Evolutionary conservation across 2,797 vertebrate genomes (phyloP).

Genomic region (Phalanger gymnotis): DNA sequence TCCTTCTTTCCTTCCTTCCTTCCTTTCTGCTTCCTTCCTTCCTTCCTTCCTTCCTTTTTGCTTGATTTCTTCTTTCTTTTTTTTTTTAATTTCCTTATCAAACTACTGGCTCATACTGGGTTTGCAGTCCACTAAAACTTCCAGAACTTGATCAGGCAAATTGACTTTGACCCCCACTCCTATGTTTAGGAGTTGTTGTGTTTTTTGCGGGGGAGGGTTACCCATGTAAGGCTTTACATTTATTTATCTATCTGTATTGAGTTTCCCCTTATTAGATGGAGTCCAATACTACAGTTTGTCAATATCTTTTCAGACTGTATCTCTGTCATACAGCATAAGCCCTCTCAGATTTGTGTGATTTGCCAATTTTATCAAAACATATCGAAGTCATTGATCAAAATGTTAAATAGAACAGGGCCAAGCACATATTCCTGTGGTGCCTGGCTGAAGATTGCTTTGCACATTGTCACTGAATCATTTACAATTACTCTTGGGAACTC

Average conservation of each 20-base stretch:
- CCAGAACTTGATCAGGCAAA: not conserved
- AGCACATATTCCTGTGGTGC: not conserved
- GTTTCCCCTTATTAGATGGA: too few relatives aligned
- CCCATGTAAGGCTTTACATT: not conserved
- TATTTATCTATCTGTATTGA: not conserved
- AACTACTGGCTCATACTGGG: not conserved
- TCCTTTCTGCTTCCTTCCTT: too few relatives aligned
- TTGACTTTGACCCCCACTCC: not conserved
- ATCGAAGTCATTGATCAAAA: too few relatives aligned
- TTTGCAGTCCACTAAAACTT: not conserved
- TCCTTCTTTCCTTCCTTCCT: not conserved
- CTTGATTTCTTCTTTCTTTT: too few relatives aligned
- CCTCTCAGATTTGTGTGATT: not conserved
- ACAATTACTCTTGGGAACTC: not conserved
- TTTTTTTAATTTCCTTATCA: not conserved
- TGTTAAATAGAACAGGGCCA: too few relatives aligned
- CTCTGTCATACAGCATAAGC: not conserved
- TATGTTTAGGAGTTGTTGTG: too few relatives aligned
- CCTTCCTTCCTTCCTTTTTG: too few relatives aligned
- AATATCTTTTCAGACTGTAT: too few relatives aligned
- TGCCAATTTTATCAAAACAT: not conserved
- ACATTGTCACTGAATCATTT: not conserved
- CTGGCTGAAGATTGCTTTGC: not conserved
- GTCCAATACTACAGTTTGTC: not conserved
- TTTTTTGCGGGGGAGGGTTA: not conserved